Evolutionary conservation across 2,113 vertebrate genomes (phyloP), one percentile per base, ranked within the genome.

Genomic region (Urocynchramus pylzowi): DNA sequence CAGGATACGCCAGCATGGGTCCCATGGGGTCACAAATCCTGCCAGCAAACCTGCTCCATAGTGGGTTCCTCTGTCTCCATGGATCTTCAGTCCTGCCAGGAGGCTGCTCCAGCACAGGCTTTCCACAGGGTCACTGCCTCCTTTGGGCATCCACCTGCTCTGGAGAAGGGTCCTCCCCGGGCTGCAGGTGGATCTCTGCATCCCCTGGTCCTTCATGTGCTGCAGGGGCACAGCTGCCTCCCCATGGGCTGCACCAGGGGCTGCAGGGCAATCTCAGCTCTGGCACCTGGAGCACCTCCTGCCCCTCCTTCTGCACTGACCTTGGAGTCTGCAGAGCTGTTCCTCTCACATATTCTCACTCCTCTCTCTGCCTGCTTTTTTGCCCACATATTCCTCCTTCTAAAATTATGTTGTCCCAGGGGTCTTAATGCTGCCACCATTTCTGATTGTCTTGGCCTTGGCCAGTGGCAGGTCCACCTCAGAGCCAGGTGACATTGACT

Each of bases 91-190:
- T 59, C 35, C 18, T 82, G 18, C 59, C 59, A 63, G 59, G 30
- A 77, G 2, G 18, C 37, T 63, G 23, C 14, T 41, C 8, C 75
- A 42, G 31, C 24, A 53, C 31, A n/a, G 37, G 37, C 14, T 23
- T 53, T 63, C 15, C 35, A 28, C 1, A 4, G 9, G 7, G 7
- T 44, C 31, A 56, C 16, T 44, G 13, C n/a, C 7, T 47, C 7
- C 21, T 67, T 53, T 6, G 4, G 15, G 12, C 15, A 64, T 27
- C 23, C 44, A 13, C 16, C 7, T 77, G 26, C 26, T 37, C 21
- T 3, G 1, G 7, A 1, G 1, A 39, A 13, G 6, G 5, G 16
- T 37, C 33, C 9, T 71, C 16, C 37, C 2, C 0, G 0, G 47
- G 8, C 21, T 35, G 17, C 31, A 57, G 23, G 23, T 49, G 35